Conservation (phyloP, 2,113 vertebrate species). For the Erythrolamprus reginae region DNA sequence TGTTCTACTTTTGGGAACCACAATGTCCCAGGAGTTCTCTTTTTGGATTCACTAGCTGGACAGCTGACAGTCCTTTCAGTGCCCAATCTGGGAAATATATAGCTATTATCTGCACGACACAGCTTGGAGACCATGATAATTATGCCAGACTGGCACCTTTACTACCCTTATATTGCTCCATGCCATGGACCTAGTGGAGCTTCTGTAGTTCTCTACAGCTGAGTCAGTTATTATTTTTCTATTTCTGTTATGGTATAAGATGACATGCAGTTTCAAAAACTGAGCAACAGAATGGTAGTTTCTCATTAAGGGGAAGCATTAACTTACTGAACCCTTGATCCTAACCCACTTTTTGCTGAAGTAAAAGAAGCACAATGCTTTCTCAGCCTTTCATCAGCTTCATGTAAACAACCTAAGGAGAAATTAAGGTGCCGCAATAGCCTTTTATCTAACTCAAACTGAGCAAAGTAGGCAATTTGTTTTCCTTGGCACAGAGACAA, state of each 20-base stretch:
- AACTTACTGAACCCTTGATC: not conserved
- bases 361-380: not conserved
- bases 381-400: not conserved
- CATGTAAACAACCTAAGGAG: not conserved
- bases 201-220: not conserved
- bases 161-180: not conserved
- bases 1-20: no score
- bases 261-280: not conserved
- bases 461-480: not conserved
- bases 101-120: not conserved
- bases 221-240: not conserved
- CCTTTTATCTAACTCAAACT: not conserved
- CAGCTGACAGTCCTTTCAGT: not conserved
- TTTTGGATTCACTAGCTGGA: no score
- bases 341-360: not conserved
- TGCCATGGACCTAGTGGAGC: not conserved
- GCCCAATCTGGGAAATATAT: not conserved
- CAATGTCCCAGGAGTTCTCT: no score
- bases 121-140: not conserved
- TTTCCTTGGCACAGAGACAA: not conserved
- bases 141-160: not conserved
- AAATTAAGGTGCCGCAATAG: not conserved
- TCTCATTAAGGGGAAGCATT: not conserved
- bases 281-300: not conserved
- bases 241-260: not conserved